A percentile compares a stretch with the other conserved stretches of the same genome.
These are phyloP conservation scores for Myotis planiceps DNA, from an alignment of 2,797 vertebrate species.

Conservation along the genomic window DNA sequence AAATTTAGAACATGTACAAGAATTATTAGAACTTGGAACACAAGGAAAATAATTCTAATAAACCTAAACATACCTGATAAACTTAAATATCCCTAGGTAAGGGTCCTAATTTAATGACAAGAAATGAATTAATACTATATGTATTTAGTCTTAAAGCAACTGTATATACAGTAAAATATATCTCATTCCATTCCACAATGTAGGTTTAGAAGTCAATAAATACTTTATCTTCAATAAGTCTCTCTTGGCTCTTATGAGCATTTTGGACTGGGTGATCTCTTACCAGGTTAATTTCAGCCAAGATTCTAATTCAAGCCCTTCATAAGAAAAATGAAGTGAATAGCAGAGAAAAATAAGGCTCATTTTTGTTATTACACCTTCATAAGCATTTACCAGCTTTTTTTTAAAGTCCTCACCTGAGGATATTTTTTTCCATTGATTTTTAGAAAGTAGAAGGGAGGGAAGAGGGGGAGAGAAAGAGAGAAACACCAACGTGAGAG, in stretches of 20 bases:
- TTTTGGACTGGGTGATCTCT: background rate
- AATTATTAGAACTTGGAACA: slow-evolving; percentile 5
- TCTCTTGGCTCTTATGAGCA: background rate
- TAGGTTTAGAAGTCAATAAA: background rate
- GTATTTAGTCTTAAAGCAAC: background rate
- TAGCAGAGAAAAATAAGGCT: background rate
- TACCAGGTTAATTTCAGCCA: background rate
- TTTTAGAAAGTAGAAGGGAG: too few species aligned
- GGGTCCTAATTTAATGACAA: background rate
- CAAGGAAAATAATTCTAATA: background rate
- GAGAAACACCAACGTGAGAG: too few species aligned
- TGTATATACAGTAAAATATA: background rate
- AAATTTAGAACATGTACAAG: background rate
- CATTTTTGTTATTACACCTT: background rate
- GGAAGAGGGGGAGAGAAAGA: too few species aligned
- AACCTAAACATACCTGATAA: background rate
- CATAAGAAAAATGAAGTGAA: background rate
- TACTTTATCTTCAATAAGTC: background rate
- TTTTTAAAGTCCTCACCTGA: too few species aligned
- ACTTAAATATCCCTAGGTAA: background rate
- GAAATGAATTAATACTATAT: background rate
- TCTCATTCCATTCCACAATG: background rate
- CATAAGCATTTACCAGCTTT: background rate
- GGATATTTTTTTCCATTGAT: too few species aligned
- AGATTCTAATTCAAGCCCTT: slow-evolving; percentile 9